Conservation (phyloP, 1,140 invertebrate species). For the Caenorhabditis briggsae region DNA sequence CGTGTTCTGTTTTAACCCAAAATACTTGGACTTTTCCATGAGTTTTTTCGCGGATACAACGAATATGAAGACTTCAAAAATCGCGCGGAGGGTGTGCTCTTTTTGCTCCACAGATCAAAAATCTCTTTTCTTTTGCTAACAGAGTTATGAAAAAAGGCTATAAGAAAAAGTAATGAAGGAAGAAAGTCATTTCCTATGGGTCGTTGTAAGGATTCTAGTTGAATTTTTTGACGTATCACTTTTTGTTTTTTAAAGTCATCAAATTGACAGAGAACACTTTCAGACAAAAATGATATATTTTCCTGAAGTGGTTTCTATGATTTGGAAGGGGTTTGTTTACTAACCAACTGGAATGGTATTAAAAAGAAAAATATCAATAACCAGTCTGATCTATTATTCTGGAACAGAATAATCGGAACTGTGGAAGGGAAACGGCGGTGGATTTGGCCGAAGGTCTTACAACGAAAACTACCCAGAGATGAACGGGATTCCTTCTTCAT, state of each 20-base stretch:
- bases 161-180: background rate
- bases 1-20: slow-evolving; percentile 46
- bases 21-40: slow-evolving; percentile 45
- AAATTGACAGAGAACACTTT: slow-evolving; percentile 3
- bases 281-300: background rate
- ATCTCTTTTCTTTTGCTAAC: background rate
- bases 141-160: background rate
- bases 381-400: too few species aligned
- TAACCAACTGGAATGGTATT: too few species aligned
- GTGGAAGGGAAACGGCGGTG: too few species aligned
- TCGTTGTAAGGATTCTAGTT: background rate
- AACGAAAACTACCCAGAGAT: too few species aligned
- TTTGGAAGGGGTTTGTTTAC: background rate
- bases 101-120: slow-evolving; percentile 12
- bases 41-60: background rate
- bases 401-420: too few species aligned
- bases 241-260: background rate
- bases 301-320: background rate
- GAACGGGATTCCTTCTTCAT: too few species aligned
- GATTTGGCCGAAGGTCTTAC: too few species aligned
- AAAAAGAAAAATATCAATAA: too few species aligned
- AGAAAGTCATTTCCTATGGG: background rate
- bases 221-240: slow-evolving; percentile 1
- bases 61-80: slow-evolving; percentile 52
- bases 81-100: background rate